These are phyloP conservation scores for Pantelozetes paolii DNA, from an alignment of 2,888 invertebrate species.

Conservation along the genomic window DNA sequence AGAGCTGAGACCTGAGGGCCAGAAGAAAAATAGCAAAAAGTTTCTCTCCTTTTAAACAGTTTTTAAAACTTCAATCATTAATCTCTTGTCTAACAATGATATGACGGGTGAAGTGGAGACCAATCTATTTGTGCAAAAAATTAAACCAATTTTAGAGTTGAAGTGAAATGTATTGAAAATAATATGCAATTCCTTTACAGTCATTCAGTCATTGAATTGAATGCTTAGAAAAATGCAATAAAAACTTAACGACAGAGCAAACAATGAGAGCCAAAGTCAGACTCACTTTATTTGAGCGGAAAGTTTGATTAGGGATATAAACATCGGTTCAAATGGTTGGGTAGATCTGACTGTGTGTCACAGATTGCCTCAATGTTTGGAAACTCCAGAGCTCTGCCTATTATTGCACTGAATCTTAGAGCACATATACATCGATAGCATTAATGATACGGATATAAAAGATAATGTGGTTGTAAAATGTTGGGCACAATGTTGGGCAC, in stretches of 20 bases:
- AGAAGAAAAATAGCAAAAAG: too few species aligned
- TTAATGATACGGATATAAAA: slow-evolving; percentile 39
- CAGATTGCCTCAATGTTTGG: slow-evolving; percentile 32
- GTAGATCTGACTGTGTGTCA: neutral
- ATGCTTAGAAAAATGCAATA: neutral
- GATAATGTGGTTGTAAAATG: slow-evolving; percentile 40
- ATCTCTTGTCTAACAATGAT: slow-evolving; percentile 13
- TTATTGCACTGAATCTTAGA: neutral
- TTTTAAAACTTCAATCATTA: neutral
- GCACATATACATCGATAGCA: slow-evolving; percentile 16
- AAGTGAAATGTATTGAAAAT: neutral
- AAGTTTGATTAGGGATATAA: slow-evolving; percentile 20
- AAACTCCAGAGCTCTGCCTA: neutral
- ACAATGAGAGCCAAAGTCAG: slow-evolving; percentile 22
- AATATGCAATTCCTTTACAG: neutral
- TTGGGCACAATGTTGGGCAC: slow-evolving; percentile 8
- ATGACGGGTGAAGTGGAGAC: neutral
- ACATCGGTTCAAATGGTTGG: neutral
- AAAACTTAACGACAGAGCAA: slow-evolving; percentile 29
- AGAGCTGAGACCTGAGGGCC: neutral
- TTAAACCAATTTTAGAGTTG: neutral
- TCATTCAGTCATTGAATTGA: too few species aligned
- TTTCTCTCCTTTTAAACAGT: neutral
- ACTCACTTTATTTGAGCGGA: slow-evolving; percentile 20
- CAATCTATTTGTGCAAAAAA: neutral